phyloP scores from a whole-genome alignment of 2,797 vertebrate genomes.

The Poecilia gillii region DNA sequence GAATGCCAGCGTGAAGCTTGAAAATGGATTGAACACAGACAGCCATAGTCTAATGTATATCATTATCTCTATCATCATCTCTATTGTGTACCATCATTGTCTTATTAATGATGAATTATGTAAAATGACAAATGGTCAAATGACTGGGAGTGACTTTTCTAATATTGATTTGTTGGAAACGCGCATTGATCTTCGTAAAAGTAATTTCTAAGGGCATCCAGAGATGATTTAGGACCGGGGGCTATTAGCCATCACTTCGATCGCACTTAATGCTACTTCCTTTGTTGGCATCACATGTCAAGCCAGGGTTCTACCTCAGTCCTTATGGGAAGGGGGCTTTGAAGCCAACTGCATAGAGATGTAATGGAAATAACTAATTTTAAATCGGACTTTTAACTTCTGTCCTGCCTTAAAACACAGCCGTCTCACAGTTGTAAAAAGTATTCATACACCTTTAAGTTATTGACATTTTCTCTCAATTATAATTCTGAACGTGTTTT shows the following conservation, averaged over 20 bases:
- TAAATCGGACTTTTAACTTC: not conserved
- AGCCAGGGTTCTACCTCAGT: not conserved
- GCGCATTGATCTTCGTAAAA: not conserved
- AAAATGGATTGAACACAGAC: not conserved
- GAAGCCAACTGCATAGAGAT: not conserved
- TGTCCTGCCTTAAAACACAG: not conserved
- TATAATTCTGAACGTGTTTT: not conserved
- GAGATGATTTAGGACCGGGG: not conserved
- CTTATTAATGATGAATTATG: not conserved
- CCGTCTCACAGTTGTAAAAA: not conserved
- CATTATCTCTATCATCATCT: not conserved
- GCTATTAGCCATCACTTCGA: not conserved
- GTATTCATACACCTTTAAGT: not conserved
- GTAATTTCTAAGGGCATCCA: not conserved
- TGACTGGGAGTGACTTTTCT: not conserved
- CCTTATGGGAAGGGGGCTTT: not conserved
- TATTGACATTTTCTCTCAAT: not conserved
- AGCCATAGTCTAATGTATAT: not conserved
- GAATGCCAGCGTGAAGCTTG: not conserved
- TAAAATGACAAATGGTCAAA: not conserved
- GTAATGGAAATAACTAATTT: not conserved
- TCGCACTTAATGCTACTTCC: not conserved
- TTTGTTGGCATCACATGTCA: not conserved
- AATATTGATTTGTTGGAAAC: not conserved
- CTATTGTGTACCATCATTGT: not conserved